phyloP scores from a whole-genome alignment of 2,888 invertebrate genomes.

The Diabrotica balteata region DNA sequence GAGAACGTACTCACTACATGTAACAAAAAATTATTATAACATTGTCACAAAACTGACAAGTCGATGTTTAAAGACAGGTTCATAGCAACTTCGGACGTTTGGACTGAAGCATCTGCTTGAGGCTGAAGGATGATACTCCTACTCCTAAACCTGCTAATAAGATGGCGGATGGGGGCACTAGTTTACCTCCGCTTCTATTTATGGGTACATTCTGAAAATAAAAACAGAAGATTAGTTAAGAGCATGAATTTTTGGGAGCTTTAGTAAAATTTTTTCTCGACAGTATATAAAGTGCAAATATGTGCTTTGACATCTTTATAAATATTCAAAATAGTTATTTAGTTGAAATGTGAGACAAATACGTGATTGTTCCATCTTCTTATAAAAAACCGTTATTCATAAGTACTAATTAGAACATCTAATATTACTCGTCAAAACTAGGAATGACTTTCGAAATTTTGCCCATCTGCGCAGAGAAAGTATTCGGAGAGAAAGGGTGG shows the following conservation, averaged over 20 bases:
- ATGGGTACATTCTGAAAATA: constrained; percentile 33
- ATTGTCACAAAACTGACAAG: constrained; percentile 20
- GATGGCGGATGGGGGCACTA: constrained; percentile 56
- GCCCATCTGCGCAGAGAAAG: no score
- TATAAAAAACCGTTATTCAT: no score
- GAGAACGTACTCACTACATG: not conserved
- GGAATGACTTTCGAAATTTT: no score
- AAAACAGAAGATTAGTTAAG: not conserved
- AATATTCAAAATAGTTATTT: no score
- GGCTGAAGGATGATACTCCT: constrained; percentile 56
- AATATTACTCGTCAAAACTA: no score
- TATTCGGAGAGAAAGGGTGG: no score
- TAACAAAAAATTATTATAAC: constrained; percentile 10
- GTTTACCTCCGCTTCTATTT: constrained; percentile 44
- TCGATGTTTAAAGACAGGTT: constrained; percentile 22
- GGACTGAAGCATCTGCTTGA: constrained; percentile 51
- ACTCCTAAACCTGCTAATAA: constrained; percentile 56
- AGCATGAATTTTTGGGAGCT: not conserved
- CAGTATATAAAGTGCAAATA: not conserved
- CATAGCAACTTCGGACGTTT: constrained; percentile 32
- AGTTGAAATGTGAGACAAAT: no score
- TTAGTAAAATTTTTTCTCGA: constrained; percentile 1
- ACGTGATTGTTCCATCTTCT: no score
- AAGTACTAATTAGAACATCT: no score
- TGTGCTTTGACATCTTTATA: not conserved